phyloP scores from a whole-genome alignment of 2,113 vertebrate species.

The Syngnathoides biaculeatus region DNA sequence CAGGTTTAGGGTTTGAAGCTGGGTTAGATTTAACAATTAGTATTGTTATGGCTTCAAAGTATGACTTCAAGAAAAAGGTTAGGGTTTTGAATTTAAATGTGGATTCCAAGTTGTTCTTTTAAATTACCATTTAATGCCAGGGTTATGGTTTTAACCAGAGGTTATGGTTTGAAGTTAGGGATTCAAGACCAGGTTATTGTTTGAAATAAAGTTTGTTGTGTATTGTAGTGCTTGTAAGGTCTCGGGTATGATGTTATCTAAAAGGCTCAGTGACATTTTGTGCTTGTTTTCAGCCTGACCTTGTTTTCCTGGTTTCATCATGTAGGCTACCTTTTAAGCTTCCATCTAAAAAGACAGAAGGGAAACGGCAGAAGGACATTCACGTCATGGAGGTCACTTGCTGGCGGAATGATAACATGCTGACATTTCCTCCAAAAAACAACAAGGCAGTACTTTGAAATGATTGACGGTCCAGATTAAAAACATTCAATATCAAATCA shows the following conservation, averaged over 20 bases:
- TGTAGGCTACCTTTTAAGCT: not conserved
- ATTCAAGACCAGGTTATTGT: no score
- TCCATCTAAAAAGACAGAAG: not conserved
- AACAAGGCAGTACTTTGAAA: not conserved
- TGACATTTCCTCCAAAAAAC: not conserved
- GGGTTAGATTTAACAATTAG: no score
- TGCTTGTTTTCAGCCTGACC: not conserved
- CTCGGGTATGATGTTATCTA: not conserved
- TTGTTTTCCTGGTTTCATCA: not conserved
- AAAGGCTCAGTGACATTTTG: not conserved
- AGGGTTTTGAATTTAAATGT: no score
- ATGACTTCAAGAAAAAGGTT: no score
- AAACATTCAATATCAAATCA: constrained; percentile 5
- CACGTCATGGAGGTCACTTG: not conserved
- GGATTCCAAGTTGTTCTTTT: no score
- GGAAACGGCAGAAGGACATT: not conserved
- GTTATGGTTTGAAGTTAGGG: no score
- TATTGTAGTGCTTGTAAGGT: not conserved
- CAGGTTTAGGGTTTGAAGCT: no score
- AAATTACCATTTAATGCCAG: no score
- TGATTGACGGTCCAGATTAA: not conserved
- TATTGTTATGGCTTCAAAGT: no score
- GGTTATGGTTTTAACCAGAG: no score
- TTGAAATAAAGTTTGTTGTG: not conserved
- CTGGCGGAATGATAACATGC: not conserved